Evolutionary conservation across 2,797 vertebrate species (phyloP).

Genomic region (Kryptolebias ocellatus): DNA sequence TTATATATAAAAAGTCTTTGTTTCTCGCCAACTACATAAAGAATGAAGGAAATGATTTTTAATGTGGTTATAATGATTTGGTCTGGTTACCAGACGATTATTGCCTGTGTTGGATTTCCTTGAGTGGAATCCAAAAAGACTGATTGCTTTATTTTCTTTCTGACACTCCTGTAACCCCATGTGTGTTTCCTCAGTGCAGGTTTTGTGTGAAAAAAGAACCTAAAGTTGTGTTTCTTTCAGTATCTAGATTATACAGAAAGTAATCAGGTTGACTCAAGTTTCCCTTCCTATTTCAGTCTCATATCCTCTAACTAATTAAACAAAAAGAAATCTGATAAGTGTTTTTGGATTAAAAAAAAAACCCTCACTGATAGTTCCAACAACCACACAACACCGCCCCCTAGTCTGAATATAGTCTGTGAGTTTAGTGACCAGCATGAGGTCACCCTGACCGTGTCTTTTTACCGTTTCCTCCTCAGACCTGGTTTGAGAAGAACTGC

Average conservation of each 20-base stretch:
- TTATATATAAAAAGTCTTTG: slow-evolving; percentile 18
- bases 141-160: slow-evolving; percentile 77
- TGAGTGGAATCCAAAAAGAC: slow-evolving; percentile 68
- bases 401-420: slow-evolving; percentile 54
- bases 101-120: slow-evolving; percentile 73
- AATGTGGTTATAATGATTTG: slow-evolving; percentile 63
- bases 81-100: slow-evolving; percentile 68
- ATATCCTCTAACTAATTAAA: slow-evolving; percentile 44
- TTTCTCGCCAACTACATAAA: slow-evolving; percentile 27
- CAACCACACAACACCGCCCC: slow-evolving; percentile 74
- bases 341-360: slow-evolving; percentile 18
- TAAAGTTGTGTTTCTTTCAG: slow-evolving; percentile 58
- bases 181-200: slow-evolving; percentile 58
- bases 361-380: neutral
- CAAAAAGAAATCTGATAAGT: slow-evolving; percentile 35
- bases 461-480: slow-evolving; percentile 82
- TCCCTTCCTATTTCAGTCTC: slow-evolving; percentile 29
- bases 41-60: slow-evolving; percentile 57
- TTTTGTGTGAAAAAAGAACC: slow-evolving; percentile 15
- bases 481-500: slow-evolving; percentile 98
- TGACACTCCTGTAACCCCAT: slow-evolving; percentile 68
- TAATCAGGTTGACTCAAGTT: slow-evolving; percentile 55
- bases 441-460: slow-evolving; percentile 62
- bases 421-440: slow-evolving; percentile 46
- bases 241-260: slow-evolving; percentile 56